Evolutionary conservation across 1,140 invertebrate species (phyloP), one percentile per base, ranked within the genome.

Genomic region (Lasioglossum albipes): DNA sequence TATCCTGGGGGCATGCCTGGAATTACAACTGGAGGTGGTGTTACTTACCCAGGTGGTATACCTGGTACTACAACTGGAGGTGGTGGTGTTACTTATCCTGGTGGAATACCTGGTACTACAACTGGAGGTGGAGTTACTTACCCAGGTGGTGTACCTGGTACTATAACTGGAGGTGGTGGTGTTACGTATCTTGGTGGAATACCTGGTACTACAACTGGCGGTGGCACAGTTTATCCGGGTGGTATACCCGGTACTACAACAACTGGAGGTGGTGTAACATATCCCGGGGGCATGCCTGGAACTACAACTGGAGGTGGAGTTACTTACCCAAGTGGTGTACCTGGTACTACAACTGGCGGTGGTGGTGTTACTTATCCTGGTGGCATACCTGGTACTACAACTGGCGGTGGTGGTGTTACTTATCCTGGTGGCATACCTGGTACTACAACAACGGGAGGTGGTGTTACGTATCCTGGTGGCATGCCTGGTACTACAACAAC

Each of bases 1-100:
- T 73, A 74, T 68, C 83, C 84, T 54, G 64, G 71, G 1, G 41
- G 57, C 68, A 16, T 42, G 42, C 83, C 83, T 52, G 84, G 80
- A 49, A 73, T 75, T 36, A 82, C 78, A 27, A 64, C 75, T 81
- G 62, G 79, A 72, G 70, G 67, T 27, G 72, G 57, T 42, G 77
- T 62, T 36, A 22, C 12, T 22, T 54, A 76, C 70, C 61, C 83
- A 54, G 75, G 64, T n/a, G 68, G 71, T 13, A 22, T 65, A 78
- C 87, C 85, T 70, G 87, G 86, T 64, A 36, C 36, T 5, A 36
- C 36, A 36, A 36, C 36, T 18, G 36, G 36, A 36, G 36, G 36
- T 36, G 36, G 36, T 36, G 36, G 36, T 2, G 36, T 36, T 4
- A 5, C 36, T 3, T 36, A 36, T 36, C 36, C 36, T 36, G 36